Percentiles rank a stretch among this genome's conserved stretches.
phyloP scores from a whole-genome alignment of 2,888 invertebrate genomes.

The Ectemnius lituratus region DNA sequence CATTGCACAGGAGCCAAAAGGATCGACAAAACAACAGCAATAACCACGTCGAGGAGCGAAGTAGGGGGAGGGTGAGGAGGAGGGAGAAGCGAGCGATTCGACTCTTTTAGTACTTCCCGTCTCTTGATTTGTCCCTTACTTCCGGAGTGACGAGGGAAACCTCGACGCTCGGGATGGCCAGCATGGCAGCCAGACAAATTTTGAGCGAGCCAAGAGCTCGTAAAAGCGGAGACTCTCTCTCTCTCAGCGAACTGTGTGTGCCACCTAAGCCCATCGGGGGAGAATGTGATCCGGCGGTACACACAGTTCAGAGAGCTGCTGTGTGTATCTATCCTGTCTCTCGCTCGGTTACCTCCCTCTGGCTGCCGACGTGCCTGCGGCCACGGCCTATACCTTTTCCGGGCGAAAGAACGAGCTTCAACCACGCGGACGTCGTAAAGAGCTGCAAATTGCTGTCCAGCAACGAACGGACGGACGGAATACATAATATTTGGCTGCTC shows the following conservation, averaged over 20 bases:
- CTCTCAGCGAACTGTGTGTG: constrained; percentile 32
- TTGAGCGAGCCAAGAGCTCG: constrained; percentile 72
- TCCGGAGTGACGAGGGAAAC: constrained; percentile 47
- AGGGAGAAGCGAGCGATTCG: constrained; percentile 29
- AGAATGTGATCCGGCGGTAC: constrained; percentile 46
- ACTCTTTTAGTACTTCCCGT: constrained; percentile 67
- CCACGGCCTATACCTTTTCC: constrained; percentile 38
- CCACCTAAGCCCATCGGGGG: constrained; percentile 44
- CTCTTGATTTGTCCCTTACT: constrained; percentile 51
- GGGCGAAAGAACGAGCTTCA: constrained; percentile 34
- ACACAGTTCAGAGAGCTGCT: constrained; percentile 31
- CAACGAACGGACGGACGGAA: constrained; percentile 47
- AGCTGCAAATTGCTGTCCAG: constrained; percentile 59
- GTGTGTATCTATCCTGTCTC: constrained; percentile 51
- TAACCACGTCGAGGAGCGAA: background rate
- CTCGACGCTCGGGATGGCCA: constrained; percentile 53
- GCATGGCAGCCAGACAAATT: constrained; percentile 73
- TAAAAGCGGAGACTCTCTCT: constrained; percentile 63
- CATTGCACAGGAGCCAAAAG: background rate
- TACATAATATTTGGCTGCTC: constrained; percentile 59
- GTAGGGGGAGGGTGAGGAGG: background rate
- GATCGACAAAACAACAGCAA: background rate
- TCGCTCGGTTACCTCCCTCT: constrained; percentile 8
- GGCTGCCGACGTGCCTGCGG: constrained; percentile 6
- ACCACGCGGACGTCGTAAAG: constrained; percentile 52